Conservation (phyloP, 2,113 vertebrate species). For the Lethenteron reissneri region DNA sequence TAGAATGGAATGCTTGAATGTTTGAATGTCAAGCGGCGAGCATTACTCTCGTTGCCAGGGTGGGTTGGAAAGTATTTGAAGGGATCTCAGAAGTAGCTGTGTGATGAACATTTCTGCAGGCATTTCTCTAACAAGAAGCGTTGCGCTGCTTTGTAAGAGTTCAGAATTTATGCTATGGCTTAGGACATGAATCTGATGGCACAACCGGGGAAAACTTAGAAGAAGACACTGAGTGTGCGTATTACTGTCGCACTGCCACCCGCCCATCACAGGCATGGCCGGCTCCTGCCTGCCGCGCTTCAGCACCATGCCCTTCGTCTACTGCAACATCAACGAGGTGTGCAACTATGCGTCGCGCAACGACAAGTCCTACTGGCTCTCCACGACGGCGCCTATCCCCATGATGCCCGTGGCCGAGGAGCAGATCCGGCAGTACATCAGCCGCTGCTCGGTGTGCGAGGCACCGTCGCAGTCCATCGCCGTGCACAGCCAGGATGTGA, state of each 20-base stretch:
- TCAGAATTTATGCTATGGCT: too few relatives aligned
- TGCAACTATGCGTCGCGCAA: conserved; percentile 89
- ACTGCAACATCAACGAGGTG: conserved; percentile 80
- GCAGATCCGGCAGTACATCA: conserved; percentile 71
- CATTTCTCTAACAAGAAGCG: too few relatives aligned
- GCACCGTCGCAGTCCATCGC: conserved; percentile 80
- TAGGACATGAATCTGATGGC: too few relatives aligned
- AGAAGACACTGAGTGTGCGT: too few relatives aligned
- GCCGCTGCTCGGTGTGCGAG: conserved; percentile 84
- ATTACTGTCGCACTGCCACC: neutral
- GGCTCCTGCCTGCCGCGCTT: conserved; percentile 78
- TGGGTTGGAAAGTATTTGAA: too few relatives aligned
- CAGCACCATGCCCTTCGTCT: conserved; percentile 90
- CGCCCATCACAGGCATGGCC: conserved; percentile 45
- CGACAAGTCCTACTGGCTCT: conserved; percentile 94
- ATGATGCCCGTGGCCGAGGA: conserved; percentile 88
- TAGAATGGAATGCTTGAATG: too few relatives aligned
- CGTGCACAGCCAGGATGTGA: conserved; percentile 71
- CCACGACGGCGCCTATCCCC: conserved; percentile 73
- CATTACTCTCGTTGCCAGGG: too few relatives aligned
- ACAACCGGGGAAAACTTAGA: too few relatives aligned
- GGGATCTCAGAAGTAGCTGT: too few relatives aligned
- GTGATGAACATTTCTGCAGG: too few relatives aligned
- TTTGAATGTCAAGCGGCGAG: too few relatives aligned
- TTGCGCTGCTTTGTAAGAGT: too few relatives aligned